Percentiles rank a stretch among this genome's conserved stretches.
phyloP scores from a whole-genome alignment of 2,113 vertebrate species.

The Ptilorrhoa leucosticta region DNA sequence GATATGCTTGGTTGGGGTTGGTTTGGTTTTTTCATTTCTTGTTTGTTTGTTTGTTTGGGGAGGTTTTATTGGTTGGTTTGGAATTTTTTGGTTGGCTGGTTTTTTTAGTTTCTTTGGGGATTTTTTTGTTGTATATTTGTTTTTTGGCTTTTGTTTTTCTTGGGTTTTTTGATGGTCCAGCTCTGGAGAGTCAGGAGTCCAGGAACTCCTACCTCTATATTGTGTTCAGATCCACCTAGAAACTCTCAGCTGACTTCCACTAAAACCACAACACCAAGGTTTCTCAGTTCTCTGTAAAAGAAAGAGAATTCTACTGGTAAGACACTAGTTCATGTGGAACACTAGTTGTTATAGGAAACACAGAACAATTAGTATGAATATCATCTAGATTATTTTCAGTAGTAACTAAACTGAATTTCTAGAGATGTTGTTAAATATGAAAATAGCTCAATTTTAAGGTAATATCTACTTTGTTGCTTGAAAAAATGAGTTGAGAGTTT shows the following conservation, averaged over 20 bases:
- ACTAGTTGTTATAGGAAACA: not conserved
- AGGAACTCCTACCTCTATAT: not conserved
- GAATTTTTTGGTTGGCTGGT: no score
- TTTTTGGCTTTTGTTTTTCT: not conserved
- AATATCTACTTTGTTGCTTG: not conserved
- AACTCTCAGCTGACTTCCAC: not conserved
- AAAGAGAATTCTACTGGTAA: not conserved
- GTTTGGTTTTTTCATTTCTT: not conserved
- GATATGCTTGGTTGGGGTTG: accelerated
- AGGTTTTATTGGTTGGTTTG: not conserved
- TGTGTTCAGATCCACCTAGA: not conserved
- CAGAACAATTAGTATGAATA: not conserved
- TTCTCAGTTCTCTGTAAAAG: not conserved
- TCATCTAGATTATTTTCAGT: not conserved
- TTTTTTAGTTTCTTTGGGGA: not conserved
- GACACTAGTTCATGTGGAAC: not conserved
- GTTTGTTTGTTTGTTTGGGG: not conserved
- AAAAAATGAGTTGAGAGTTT: not conserved
- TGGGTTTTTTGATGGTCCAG: not conserved
- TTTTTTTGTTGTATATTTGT: no score
- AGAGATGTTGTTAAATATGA: not conserved
- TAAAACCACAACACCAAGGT: not conserved
- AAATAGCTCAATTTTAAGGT: not conserved
- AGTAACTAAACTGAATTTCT: not conserved
- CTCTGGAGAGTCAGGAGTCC: no score